Evolutionary conservation across 1,140 invertebrate species (phyloP), one percentile per base, ranked within the genome.

Genomic region (Meteorus sp.): DNA sequence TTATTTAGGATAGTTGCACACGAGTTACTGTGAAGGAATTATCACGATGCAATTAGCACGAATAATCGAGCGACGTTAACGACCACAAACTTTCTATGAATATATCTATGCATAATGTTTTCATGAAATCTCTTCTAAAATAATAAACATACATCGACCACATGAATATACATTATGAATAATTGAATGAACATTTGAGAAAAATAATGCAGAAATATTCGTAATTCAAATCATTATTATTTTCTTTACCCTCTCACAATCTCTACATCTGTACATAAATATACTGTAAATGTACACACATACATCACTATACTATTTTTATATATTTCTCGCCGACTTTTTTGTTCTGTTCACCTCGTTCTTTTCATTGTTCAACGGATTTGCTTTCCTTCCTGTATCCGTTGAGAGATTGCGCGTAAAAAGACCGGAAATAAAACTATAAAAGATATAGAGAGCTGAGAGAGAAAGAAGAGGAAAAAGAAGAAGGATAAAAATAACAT

Each of bases 41-140:
- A 57, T 57, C 20, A 19, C 35, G 23, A 22, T 39, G 15, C 56
- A 59, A 59, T 59, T 59, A 59, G 23, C 27, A 45, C 3, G 37
- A 58, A 52, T 59, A 59, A 59, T 59, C 48, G 7, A 22, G 13
- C 27, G 17, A 52, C 39, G 47, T 58, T 58, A 50, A 39, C 47
- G 15, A 31, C 25, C 47, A 31, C 19, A 37, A 59, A 59, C 35
- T 59, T 59, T 59, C 37, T 19, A 43, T 33, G 48, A 51, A 51
- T 50, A 52, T 59, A 23, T 52, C 33, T 29, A 52, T 45, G 39
- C 17, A n/a, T n/a, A n/a, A n/a, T n/a, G 33, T 50, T 57, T 57
- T 41, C 19, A 39, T 15, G 45, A 25, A 35, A 51, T 35, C 37
- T 13, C n/a, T n/a, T n/a, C n/a, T n/a, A n/a, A n/a, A n/a, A n/a